Evolutionary conservation across 2,797 vertebrate species (phyloP).

Genomic region (Enteromius trimaculatus): DNA sequence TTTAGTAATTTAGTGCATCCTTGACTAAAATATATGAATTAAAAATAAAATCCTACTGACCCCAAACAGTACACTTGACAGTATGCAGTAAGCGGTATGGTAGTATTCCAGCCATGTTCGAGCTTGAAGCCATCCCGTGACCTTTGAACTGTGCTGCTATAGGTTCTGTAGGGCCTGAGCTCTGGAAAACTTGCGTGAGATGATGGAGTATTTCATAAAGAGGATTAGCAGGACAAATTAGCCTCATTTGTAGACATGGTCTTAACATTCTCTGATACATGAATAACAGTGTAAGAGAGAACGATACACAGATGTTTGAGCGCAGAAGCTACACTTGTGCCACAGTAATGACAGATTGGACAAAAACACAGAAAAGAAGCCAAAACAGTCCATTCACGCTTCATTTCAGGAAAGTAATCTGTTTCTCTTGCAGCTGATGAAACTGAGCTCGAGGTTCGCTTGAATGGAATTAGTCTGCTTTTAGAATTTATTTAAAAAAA

Average conservation of each 20-base stretch:
- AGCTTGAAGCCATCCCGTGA: not conserved
- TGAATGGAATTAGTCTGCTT: not conserved
- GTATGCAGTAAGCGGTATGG: not conserved
- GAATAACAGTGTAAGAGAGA: constrained; percentile 7
- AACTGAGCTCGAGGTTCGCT: not conserved
- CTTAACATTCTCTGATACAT: not conserved
- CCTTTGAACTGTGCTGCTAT: constrained; percentile 13
- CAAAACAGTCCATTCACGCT: not conserved
- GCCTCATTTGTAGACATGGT: not conserved
- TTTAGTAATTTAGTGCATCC: not conserved
- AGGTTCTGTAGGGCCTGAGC: constrained; percentile 9
- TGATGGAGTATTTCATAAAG: constrained; percentile 42
- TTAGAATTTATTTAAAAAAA: not conserved
- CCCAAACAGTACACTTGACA: not conserved
- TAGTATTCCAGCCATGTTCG: not conserved
- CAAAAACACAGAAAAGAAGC: not conserved
- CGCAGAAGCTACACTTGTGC: not conserved
- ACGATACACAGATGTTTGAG: constrained; percentile 17
- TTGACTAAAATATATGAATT: not conserved
- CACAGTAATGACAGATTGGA: constrained; percentile 7
- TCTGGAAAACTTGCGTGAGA: constrained; percentile 7
- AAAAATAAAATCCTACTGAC: not conserved
- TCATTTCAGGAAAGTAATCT: constrained; percentile 17
- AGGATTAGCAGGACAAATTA: constrained; percentile 30
- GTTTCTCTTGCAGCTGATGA: not conserved